Evolutionary conservation across 2,113 vertebrate species (phyloP).

Genomic region (Dissostichus mawsoni): DNA sequence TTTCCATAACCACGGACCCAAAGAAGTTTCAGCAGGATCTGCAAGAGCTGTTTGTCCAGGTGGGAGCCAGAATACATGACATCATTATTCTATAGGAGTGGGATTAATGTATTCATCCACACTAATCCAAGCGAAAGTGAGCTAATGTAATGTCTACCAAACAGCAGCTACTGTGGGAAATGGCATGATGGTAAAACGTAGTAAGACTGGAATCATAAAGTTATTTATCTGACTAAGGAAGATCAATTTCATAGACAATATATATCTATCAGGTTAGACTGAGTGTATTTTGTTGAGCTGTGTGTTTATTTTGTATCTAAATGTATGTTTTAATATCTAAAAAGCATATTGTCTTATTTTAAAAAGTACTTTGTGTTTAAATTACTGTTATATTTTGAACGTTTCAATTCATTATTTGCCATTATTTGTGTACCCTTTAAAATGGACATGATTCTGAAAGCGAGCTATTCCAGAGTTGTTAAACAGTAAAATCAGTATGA

Average conservation of each 20-base stretch:
- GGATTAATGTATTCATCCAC: background rate
- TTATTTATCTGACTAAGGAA: background rate
- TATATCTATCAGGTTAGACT: background rate
- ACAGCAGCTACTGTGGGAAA: background rate
- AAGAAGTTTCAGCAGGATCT: conserved; percentile 91
- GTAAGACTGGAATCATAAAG: conserved; percentile 9
- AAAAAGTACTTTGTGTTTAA: background rate
- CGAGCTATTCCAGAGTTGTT: background rate
- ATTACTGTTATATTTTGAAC: background rate
- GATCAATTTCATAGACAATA: background rate
- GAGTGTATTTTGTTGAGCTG: background rate
- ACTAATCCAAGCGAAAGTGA: background rate
- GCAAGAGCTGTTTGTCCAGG: conserved; percentile 93
- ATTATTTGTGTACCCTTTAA: background rate
- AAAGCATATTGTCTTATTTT: background rate
- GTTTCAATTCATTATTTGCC: background rate
- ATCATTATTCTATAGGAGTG: background rate
- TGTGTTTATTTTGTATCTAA: background rate
- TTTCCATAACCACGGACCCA: conserved; percentile 90
- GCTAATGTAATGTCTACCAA: background rate
- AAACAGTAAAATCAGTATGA: background rate
- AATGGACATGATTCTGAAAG: background rate
- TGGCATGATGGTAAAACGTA: background rate
- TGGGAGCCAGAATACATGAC: conserved; percentile 67
- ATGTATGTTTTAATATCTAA: background rate